A percentile compares a stretch with the other conserved stretches of the same genome.
These are phyloP conservation scores for Sinhomidia bicolor DNA, from an alignment of 2,888 invertebrate genomes.

Conservation along the genomic window DNA sequence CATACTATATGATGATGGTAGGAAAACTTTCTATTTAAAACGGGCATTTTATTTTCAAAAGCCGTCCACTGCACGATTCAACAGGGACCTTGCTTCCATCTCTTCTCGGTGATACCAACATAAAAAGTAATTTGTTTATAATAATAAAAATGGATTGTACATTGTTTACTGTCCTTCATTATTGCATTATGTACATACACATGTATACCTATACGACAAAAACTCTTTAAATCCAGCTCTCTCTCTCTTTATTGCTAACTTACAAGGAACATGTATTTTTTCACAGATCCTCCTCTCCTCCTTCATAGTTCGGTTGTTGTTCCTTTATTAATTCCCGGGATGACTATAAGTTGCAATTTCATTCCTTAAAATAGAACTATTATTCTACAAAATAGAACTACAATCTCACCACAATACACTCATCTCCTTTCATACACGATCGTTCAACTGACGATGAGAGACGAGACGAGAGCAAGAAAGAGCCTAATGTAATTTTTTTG, in stretches of 20 bases:
- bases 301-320: not conserved
- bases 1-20: not conserved
- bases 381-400: not conserved
- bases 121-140: not conserved
- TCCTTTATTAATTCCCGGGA: conserved; percentile 25
- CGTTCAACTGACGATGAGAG: conserved; percentile 12
- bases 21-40: conserved; percentile 9
- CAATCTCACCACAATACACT: conserved; percentile 4
- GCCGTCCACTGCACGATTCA: too few relatives aligned
- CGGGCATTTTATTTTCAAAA: too few relatives aligned
- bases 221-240: not conserved
- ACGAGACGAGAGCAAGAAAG: not conserved
- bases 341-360: conserved; percentile 35
- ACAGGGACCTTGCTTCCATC: not conserved
- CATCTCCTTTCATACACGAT: conserved; percentile 27
- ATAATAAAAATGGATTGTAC: conserved; percentile 19
- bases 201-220: not conserved
- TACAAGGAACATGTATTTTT: not conserved
- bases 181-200: not conserved
- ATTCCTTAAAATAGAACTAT: conserved; percentile 35
- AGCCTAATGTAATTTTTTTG: conserved; percentile 13
- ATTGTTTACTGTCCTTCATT: conserved; percentile 13
- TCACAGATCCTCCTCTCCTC: not conserved
- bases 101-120: conserved; percentile 1
- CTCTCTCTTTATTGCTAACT: not conserved